These are phyloP conservation scores for Xestia rhomboidea DNA, from an alignment of 2,888 invertebrate species.

Conservation along the genomic window DNA sequence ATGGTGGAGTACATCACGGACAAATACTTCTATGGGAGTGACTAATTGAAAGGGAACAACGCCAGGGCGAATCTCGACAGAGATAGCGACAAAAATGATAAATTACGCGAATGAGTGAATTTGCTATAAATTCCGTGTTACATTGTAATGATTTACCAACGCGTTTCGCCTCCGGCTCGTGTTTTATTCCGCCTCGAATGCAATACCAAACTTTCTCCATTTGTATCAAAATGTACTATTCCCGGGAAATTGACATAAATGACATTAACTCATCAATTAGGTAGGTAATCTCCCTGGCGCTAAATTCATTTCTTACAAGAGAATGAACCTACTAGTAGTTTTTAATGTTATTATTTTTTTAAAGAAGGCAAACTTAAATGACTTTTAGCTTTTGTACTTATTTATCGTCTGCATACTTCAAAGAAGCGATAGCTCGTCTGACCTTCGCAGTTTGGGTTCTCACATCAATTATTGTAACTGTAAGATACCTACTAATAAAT, in stretches of 20 bases:
- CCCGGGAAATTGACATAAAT: not conserved
- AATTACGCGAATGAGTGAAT: constrained; percentile 12
- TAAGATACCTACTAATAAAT: constrained; percentile 2
- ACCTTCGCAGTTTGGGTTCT: not conserved
- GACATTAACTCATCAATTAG: not conserved
- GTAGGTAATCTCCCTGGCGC: not conserved
- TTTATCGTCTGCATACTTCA: not conserved
- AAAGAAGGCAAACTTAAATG: not conserved
- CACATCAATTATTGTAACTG: constrained; percentile 1
- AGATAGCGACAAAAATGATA: too few species aligned
- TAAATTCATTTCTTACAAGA: not conserved
- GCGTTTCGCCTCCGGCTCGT: too few species aligned
- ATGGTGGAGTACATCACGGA: not conserved
- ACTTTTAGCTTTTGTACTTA: not conserved
- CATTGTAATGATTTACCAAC: not conserved
- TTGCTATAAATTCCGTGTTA: constrained; percentile 15
- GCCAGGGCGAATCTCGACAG: too few species aligned
- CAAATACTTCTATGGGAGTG: not conserved
- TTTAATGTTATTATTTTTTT: not conserved
- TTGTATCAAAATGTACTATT: too few species aligned
- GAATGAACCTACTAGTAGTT: not conserved
- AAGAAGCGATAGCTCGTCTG: not conserved
- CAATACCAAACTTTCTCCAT: too few species aligned
- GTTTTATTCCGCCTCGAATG: too few species aligned
- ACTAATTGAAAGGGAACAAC: constrained; percentile 16